phyloP scores from a whole-genome alignment of 2,113 vertebrate genomes.

The Meleagris gallopavo region DNA sequence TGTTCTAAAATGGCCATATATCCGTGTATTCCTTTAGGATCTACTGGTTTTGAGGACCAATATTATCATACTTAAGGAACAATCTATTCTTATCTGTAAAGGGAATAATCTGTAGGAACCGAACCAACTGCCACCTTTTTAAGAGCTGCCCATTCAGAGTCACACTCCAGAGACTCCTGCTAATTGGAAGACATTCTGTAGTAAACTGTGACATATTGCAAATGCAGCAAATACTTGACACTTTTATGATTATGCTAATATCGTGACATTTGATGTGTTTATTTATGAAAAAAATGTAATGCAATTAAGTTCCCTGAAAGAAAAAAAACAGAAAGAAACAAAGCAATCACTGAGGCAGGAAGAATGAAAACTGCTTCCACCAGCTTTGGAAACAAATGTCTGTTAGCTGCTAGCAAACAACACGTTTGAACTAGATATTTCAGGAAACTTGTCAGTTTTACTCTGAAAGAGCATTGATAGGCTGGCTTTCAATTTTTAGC shows the following conservation, averaged over 20 bases:
- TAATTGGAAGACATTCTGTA: fast-evolving
- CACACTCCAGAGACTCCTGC: not conserved
- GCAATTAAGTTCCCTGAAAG: slow-evolving; percentile 40
- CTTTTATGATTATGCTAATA: slow-evolving; percentile 49
- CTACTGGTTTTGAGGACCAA: not conserved
- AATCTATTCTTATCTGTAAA: not conserved
- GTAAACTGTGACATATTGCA: not conserved
- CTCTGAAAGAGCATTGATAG: slow-evolving; percentile 21
- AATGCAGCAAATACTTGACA: slow-evolving; percentile 22
- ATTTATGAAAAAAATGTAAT: slow-evolving; percentile 8
- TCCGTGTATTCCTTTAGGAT: not conserved
- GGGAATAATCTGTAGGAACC: not conserved
- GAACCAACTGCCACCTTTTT: not conserved
- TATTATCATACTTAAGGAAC: not conserved
- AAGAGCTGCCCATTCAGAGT: not conserved
- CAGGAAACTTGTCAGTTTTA: slow-evolving; percentile 45
- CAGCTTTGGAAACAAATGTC: slow-evolving; percentile 26
- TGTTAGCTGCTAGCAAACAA: slow-evolving; percentile 22
- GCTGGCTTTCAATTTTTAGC: slow-evolving; percentile 25
- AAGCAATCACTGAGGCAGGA: slow-evolving; percentile 42
- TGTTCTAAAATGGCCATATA: not conserved
- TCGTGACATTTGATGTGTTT: slow-evolving; percentile 35
- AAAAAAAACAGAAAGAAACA: slow-evolving; percentile 46
- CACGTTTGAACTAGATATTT: slow-evolving; percentile 55
- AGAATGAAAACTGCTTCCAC: slow-evolving; percentile 47